A percentile compares a stretch with the other conserved stretches of the same genome.
Evolutionary conservation across 2,888 invertebrate genomes (phyloP).

Genomic region (Encarsia formosa): DNA sequence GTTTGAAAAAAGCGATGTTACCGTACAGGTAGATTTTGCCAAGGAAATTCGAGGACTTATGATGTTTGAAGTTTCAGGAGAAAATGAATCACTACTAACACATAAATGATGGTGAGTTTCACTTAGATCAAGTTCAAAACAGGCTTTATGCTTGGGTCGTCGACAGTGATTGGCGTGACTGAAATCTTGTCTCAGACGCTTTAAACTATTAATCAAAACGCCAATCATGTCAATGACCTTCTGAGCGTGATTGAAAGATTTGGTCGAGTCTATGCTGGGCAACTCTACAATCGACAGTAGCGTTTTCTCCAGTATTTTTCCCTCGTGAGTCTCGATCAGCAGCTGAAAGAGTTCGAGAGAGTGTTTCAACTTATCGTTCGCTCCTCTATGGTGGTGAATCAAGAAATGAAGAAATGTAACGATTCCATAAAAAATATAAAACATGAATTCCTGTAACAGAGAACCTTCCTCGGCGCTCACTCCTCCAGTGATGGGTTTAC

Average conservation of each 20-base stretch:
- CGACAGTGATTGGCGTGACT: conserved; percentile 57
- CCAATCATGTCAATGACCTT: conserved; percentile 59
- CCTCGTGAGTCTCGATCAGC: conserved; percentile 59
- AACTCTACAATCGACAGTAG: conserved; percentile 57
- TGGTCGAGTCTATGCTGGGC: conserved; percentile 49
- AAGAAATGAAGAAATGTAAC: conserved; percentile 60
- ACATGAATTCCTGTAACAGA: conserved; percentile 58
- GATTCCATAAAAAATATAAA: conserved; percentile 59
- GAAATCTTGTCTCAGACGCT: conserved; percentile 56
- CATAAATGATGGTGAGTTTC: conserved; percentile 50
- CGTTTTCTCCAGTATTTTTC: conserved; percentile 53
- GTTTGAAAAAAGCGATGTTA: conserved; percentile 58
- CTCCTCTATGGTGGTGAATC: conserved; percentile 54
- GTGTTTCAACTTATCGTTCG: conserved; percentile 55
- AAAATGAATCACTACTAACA: neutral
- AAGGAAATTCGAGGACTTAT: conserved; percentile 17
- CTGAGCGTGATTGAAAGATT: conserved; percentile 52
- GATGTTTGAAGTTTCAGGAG: too few species aligned
- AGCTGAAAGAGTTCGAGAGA: conserved; percentile 57
- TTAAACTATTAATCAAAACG: conserved; percentile 57
- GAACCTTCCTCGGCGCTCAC: conserved; percentile 50
- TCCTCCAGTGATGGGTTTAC: conserved; percentile 33
- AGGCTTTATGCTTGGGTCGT: conserved; percentile 55
- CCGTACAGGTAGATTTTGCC: conserved; percentile 55
- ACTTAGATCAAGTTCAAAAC: conserved; percentile 45